phyloP scores from a whole-genome alignment of 1,140 invertebrate genomes.

The Ephestia elutella region DNA sequence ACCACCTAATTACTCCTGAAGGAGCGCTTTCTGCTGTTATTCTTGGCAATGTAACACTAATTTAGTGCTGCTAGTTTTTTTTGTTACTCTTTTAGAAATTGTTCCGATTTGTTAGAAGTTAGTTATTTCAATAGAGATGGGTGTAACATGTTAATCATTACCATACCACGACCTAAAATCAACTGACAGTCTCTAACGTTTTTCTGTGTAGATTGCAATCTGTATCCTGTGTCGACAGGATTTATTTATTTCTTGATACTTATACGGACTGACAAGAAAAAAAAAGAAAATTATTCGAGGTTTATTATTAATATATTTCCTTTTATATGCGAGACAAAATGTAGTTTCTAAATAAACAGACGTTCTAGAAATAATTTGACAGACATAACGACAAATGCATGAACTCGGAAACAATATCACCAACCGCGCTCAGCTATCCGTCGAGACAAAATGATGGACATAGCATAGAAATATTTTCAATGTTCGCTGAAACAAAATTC shows the following conservation, averaged over 20 bases:
- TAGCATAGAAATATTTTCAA: constrained; percentile 30
- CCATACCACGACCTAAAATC: no score
- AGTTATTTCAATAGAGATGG: no score
- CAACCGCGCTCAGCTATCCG: constrained; percentile 27
- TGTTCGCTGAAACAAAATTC: constrained; percentile 29
- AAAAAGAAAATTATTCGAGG: no score
- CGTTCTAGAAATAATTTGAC: constrained; percentile 13
- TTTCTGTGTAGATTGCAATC: no score
- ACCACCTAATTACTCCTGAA: constrained; percentile 55
- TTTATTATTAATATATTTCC: no score
- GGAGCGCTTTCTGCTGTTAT: constrained; percentile 24
- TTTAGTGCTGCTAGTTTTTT: background rate
- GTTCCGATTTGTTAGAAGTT: no score
- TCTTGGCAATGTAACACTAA: background rate
- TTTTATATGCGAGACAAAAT: background rate
- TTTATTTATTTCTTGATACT: no score
- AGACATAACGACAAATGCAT: constrained; percentile 16
- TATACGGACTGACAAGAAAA: no score
- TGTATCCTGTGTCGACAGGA: no score
- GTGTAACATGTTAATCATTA: no score
- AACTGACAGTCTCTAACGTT: no score
- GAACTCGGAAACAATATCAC: constrained; percentile 33
- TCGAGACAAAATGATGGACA: constrained; percentile 28
- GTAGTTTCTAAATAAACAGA: constrained; percentile 1
- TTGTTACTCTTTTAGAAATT: background rate